Conservation (phyloP, 1,140 invertebrate species). For the Aphis craccivora region DNA sequence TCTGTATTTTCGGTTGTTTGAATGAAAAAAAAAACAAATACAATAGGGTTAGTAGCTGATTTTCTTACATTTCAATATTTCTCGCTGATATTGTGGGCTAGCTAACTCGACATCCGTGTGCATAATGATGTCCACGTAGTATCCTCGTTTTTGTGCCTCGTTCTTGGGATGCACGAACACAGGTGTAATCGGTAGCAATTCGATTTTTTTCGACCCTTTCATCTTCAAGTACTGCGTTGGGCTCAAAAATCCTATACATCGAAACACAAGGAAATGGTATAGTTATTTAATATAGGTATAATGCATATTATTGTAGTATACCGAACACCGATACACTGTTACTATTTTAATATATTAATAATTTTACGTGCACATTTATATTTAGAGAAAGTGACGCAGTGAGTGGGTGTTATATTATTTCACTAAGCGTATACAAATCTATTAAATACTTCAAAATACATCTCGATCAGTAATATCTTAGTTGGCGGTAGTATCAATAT, state of each 20-base stretch:
- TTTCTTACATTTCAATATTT: background rate
- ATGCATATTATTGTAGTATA: too few relatives aligned
- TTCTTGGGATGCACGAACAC: constrained; percentile 69
- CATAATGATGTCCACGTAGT: constrained; percentile 71
- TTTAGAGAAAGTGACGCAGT: background rate
- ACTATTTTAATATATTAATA: background rate
- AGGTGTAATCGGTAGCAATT: constrained; percentile 69
- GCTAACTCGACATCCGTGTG: constrained; percentile 64
- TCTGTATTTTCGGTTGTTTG: constrained; percentile 63
- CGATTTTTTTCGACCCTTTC: constrained; percentile 62
- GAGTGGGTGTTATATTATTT: background rate
- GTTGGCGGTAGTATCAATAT: background rate
- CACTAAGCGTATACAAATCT: background rate
- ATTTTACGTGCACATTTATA: background rate
- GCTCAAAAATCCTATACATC: constrained; percentile 68
- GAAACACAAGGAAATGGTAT: background rate
- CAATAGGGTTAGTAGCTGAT: background rate
- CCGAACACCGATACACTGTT: background rate
- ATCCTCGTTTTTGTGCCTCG: constrained; percentile 66
- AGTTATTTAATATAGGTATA: too few relatives aligned
- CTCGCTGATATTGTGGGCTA: background rate
- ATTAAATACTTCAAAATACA: background rate
- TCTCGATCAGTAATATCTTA: background rate
- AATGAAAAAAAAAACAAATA: background rate
- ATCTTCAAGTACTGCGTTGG: constrained; percentile 67